A percentile compares a stretch with the other conserved stretches of the same genome.
phyloP scores from a whole-genome alignment of 2,113 vertebrate genomes.

The Sinocyclocheilus anshuiensis region DNA sequence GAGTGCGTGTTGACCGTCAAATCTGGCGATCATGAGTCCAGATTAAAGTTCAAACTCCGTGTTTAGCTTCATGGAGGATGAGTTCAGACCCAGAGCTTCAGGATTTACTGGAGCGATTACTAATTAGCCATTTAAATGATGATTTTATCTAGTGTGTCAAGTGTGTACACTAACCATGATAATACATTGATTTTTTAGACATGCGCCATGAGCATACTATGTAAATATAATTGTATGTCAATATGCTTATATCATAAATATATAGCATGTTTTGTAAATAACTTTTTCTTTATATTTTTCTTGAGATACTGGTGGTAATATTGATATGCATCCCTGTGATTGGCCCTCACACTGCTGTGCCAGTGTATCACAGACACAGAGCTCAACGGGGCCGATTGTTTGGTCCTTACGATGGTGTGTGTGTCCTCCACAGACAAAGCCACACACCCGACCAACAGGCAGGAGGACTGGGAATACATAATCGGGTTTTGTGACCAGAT shows the following conservation, averaged over 20 bases:
- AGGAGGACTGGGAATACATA: constrained; percentile 99
- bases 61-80: no score
- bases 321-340: constrained; percentile 8
- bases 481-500: constrained; percentile 99
- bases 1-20: background rate
- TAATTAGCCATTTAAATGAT: no score
- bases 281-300: background rate
- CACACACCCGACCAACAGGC: constrained; percentile 93
- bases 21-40: background rate
- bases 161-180: no score
- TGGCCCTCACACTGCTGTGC: constrained; percentile 12
- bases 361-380: background rate
- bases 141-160: no score
- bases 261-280: background rate
- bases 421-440: constrained; percentile 86
- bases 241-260: background rate
- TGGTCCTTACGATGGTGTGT: background rate
- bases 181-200: no score
- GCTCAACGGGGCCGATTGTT: background rate
- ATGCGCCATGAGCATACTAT: background rate
- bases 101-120: no score
- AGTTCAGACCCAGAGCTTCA: no score
- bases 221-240: background rate
- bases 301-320: background rate
- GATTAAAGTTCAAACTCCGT: background rate